phyloP scores from a whole-genome alignment of 2,888 invertebrate species.

The Ormia ochracea region DNA sequence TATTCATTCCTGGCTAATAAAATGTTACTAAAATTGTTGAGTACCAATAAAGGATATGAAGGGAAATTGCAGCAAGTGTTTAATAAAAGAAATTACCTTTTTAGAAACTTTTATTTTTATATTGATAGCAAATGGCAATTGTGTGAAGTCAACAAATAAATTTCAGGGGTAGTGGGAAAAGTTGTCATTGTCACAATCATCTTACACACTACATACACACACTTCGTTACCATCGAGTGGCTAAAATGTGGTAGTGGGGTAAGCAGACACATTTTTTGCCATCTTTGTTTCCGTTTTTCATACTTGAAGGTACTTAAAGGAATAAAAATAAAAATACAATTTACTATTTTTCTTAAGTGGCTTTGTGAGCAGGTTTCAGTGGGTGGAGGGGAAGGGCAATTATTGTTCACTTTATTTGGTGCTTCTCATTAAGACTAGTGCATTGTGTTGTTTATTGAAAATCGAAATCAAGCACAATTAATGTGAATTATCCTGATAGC shows the following conservation, averaged over 20 bases:
- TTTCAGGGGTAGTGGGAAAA: slow-evolving; percentile 50
- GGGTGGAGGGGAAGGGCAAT: not conserved
- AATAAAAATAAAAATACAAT: slow-evolving; percentile 29
- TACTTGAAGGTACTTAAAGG: slow-evolving; percentile 51
- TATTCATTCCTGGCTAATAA: slow-evolving; percentile 49
- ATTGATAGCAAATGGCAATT: slow-evolving; percentile 53
- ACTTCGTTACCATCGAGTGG: not conserved
- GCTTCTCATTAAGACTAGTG: slow-evolving; percentile 3
- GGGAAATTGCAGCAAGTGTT: not conserved
- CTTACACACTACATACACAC: not conserved
- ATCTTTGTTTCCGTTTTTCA: slow-evolving; percentile 1
- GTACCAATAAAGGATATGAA: not conserved
- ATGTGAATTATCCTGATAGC: slow-evolving; percentile 29
- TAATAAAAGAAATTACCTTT: slow-evolving; percentile 40
- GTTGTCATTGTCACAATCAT: slow-evolving; percentile 30
- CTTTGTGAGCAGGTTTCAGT: not conserved
- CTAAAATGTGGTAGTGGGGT: no score
- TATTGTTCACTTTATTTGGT: slow-evolving; percentile 25
- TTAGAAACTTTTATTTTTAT: slow-evolving; percentile 19
- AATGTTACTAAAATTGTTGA: slow-evolving; percentile 44
- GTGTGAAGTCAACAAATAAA: slow-evolving; percentile 42
- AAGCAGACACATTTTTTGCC: no score
- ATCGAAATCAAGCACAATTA: not conserved
- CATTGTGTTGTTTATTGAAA: slow-evolving; percentile 5
- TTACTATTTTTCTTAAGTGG: not conserved